Evolutionary conservation across 2,888 invertebrate genomes (phyloP).

Genomic region (Craniophora ligustri): DNA sequence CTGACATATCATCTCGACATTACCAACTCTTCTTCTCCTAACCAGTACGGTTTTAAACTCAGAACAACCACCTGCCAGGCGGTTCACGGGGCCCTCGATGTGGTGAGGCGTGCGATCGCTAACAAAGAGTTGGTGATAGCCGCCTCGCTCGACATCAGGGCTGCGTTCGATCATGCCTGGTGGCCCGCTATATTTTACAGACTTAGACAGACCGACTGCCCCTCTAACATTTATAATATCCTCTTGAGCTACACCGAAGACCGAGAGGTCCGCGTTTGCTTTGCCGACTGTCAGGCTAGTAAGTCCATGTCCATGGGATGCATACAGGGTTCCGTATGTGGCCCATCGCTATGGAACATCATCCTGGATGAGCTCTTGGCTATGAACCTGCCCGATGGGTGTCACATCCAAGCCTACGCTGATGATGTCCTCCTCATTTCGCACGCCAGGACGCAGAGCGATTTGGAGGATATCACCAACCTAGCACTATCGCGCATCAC

Average conservation of each 20-base stretch:
- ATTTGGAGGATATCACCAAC: neutral
- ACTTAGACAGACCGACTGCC: conserved; percentile 29
- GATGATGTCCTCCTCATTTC: no score
- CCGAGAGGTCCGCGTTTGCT: conserved; percentile 21
- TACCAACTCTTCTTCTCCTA: neutral
- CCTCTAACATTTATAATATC: conserved; percentile 35
- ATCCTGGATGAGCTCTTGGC: conserved; percentile 46
- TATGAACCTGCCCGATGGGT: conserved; percentile 7
- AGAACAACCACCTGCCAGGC: conserved; percentile 32
- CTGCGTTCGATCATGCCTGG: no score
- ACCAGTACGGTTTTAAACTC: conserved; percentile 41
- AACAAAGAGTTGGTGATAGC: neutral
- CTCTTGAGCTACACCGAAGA: conserved; percentile 32
- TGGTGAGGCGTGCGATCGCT: neutral
- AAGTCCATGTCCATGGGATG: conserved; percentile 46
- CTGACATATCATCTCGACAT: conserved; percentile 11
- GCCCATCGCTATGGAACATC: no score
- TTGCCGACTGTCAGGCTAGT: conserved; percentile 8
- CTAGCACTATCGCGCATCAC: neutral
- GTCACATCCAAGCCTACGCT: no score
- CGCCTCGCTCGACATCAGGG: no score
- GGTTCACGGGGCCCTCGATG: neutral
- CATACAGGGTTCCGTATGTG: conserved; percentile 50
- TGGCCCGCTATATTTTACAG: conserved; percentile 41
- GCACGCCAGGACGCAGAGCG: neutral